phyloP scores from a whole-genome alignment of 1,140 invertebrate species.

The Gryon sp. region DNA sequence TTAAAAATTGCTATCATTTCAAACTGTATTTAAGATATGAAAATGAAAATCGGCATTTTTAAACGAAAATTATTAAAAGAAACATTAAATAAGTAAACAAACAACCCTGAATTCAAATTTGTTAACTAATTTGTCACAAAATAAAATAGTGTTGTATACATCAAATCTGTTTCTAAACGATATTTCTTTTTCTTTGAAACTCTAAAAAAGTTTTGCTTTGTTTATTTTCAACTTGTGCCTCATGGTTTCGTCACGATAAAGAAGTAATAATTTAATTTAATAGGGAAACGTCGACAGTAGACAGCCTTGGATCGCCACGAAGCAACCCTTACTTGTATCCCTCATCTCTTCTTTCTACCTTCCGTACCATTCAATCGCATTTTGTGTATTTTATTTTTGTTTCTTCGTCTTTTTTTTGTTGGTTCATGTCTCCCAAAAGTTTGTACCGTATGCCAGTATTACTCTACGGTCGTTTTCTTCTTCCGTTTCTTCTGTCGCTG shows the following conservation, averaged over 20 bases:
- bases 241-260: conserved; percentile 17
- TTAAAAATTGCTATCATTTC: conserved; percentile 8
- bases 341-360: conserved; percentile 13
- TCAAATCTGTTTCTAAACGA: conserved; percentile 13
- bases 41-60: conserved; percentile 8
- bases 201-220: conserved; percentile 2
- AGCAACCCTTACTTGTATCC: conserved; percentile 1
- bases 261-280: conserved; percentile 57
- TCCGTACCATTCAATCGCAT: conserved; percentile 17
- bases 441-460: conserved; percentile 47
- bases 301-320: conserved; percentile 12
- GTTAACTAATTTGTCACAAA: too few species aligned
- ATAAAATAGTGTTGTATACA: too few species aligned
- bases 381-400: too few species aligned
- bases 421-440: conserved; percentile 37
- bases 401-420: conserved; percentile 9
- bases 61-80: too few species aligned
- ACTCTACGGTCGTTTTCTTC: conserved; percentile 51
- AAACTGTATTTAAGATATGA: conserved; percentile 13
- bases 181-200: too few species aligned
- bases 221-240: conserved; percentile 13
- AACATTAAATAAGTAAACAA: too few species aligned
- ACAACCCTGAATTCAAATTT: too few species aligned
- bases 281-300: conserved; percentile 30
- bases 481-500: conserved; percentile 39